Percentiles rank a stretch among this genome's conserved stretches.
Evolutionary conservation across 2,888 invertebrate genomes (phyloP).

Genomic region (Tortrix viridana): DNA sequence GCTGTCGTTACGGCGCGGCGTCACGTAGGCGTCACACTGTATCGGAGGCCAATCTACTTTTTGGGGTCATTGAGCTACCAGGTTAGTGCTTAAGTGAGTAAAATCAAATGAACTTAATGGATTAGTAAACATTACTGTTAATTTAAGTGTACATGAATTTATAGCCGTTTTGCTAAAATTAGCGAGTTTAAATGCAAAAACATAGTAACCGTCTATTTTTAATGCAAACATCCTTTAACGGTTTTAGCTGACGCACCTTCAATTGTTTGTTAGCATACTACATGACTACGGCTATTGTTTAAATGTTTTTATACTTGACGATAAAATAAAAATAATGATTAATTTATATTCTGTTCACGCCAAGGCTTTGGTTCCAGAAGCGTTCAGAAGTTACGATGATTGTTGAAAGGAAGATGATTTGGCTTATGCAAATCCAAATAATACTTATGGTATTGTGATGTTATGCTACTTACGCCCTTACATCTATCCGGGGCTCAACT

Average conservation of each 20-base stretch:
- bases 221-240: constrained; percentile 19
- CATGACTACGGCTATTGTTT: constrained; percentile 22
- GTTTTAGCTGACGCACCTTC: constrained; percentile 8
- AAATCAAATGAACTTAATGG: background rate
- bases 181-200: constrained; percentile 5
- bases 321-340: constrained; percentile 29
- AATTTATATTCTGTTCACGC: constrained; percentile 24
- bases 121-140: background rate
- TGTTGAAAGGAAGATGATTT: constrained; percentile 1
- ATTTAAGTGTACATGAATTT: constrained; percentile 5
- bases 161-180: constrained; percentile 1
- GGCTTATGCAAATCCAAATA: background rate
- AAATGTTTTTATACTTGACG: constrained; percentile 9
- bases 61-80: too few relatives aligned
- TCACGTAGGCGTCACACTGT: too few relatives aligned
- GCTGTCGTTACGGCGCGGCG: too few relatives aligned
- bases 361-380: constrained; percentile 7
- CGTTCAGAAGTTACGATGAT: constrained; percentile 4
- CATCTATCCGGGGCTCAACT: too few relatives aligned
- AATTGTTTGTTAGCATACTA: constrained; percentile 8
- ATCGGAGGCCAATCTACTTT: too few relatives aligned
- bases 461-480: background rate
- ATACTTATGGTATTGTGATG: background rate
- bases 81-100: too few relatives aligned
- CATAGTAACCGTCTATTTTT: background rate